Percentiles rank a stretch among this genome's conserved stretches.
phyloP scores from a whole-genome alignment of 2,888 invertebrate species.

The Cordilura impudica region DNA sequence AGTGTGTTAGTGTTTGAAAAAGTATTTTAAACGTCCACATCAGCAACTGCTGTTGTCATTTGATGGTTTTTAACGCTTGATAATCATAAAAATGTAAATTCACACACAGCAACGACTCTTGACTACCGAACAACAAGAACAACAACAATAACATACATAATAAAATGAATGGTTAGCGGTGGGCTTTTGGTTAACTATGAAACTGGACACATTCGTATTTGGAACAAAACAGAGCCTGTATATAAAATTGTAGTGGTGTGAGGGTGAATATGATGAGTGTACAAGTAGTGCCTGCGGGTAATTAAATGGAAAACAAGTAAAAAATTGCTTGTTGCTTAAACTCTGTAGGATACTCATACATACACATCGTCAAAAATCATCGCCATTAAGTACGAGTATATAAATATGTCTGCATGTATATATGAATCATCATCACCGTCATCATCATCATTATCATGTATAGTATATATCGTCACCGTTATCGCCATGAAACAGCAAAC shows the following conservation, averaged over 20 bases:
- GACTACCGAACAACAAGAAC: slow-evolving; percentile 21
- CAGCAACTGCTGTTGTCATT: slow-evolving; percentile 33
- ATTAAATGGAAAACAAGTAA: slow-evolving; percentile 60
- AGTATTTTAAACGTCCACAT: not conserved
- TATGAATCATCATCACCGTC: slow-evolving; percentile 21
- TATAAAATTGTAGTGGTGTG: not conserved
- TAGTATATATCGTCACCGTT: slow-evolving; percentile 28
- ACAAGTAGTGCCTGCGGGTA: slow-evolving; percentile 53
- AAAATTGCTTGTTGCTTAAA: slow-evolving; percentile 53
- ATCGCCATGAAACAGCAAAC: slow-evolving; percentile 49
- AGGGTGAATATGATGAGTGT: not conserved
- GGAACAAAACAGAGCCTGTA: not conserved
- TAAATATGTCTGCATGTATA: slow-evolving; percentile 16
- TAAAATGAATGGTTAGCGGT: slow-evolving; percentile 5
- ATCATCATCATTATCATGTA: slow-evolving; percentile 38
- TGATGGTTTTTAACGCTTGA: slow-evolving; percentile 50
- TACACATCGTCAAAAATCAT: slow-evolving; percentile 28
- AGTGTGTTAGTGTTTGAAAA: not conserved
- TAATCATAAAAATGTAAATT: slow-evolving; percentile 50
- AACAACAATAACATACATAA: slow-evolving; percentile 7
- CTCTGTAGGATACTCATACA: slow-evolving; percentile 46
- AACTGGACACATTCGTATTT: not conserved
- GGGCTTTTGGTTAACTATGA: slow-evolving; percentile 27
- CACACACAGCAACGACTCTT: slow-evolving; percentile 9
- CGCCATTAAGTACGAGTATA: slow-evolving; percentile 15